phyloP scores from a whole-genome alignment of 2,888 invertebrate species.

The Dasysyrphus tricinctus region DNA sequence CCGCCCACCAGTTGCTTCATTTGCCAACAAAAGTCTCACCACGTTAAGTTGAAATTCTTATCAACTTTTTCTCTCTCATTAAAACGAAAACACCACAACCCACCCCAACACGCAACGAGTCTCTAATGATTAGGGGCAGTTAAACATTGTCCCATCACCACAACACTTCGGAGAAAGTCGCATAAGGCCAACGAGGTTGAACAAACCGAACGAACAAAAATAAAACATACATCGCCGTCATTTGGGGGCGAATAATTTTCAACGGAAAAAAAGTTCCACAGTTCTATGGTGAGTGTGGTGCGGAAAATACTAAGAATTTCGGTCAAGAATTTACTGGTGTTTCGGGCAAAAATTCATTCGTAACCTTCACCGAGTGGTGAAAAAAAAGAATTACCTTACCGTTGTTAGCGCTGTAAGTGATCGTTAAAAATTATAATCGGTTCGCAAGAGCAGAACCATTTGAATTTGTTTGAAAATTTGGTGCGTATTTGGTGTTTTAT shows the following conservation, averaged over 20 bases:
- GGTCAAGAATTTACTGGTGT: slow-evolving; percentile 46
- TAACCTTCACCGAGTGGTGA: slow-evolving; percentile 55
- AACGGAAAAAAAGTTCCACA: slow-evolving; percentile 63
- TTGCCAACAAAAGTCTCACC: slow-evolving; percentile 51
- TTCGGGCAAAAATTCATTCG: slow-evolving; percentile 20
- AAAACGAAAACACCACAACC: slow-evolving; percentile 2
- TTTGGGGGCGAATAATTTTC: slow-evolving; percentile 55
- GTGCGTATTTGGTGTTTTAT: neutral
- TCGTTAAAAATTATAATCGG: neutral
- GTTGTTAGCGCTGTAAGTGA: too few relatives aligned
- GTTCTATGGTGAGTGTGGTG: slow-evolving; percentile 68
- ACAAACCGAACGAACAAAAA: slow-evolving; percentile 36
- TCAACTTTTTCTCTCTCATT: slow-evolving; percentile 11
- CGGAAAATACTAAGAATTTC: slow-evolving; percentile 65
- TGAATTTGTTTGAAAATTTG: neutral
- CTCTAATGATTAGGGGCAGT: slow-evolving; percentile 58
- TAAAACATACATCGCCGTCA: slow-evolving; percentile 9
- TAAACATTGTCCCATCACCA: slow-evolving; percentile 48
- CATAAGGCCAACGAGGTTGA: slow-evolving; percentile 55
- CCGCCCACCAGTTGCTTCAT: slow-evolving; percentile 63
- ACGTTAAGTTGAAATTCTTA: slow-evolving; percentile 1
- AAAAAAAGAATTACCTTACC: slow-evolving; percentile 29
- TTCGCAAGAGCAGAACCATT: neutral
- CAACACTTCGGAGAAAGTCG: slow-evolving; percentile 47
- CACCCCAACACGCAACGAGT: slow-evolving; percentile 55